Evolutionary conservation across 37 sponge, comb jelly and placozoan genomes (phyloP).

Genomic region (Corticium candelabrum): DNA sequence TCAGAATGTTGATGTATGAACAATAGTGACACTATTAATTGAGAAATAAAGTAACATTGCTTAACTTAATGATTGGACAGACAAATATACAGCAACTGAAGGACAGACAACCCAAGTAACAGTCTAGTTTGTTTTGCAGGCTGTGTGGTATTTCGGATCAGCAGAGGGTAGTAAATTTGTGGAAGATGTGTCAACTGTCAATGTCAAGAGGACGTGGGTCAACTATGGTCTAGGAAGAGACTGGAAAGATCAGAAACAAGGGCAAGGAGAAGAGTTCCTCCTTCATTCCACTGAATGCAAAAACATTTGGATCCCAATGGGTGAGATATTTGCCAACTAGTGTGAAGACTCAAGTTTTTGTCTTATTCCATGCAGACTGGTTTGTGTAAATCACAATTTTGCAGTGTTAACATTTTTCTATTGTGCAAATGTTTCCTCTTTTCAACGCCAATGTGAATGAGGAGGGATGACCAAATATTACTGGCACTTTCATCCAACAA

Average conservation of each 20-base stretch:
- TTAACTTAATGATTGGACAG: no score
- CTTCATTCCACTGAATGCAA: slow-evolving; percentile 76
- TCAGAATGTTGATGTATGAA: slow-evolving; percentile 32
- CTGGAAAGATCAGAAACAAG: slow-evolving; percentile 64
- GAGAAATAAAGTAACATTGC: no score
- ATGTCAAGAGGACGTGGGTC: slow-evolving; percentile 95
- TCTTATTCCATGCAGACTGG: background rate
- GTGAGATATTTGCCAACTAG: slow-evolving; percentile 92
- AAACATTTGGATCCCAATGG: slow-evolving; percentile 97
- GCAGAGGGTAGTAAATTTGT: slow-evolving; percentile 90
- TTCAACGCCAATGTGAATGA: background rate
- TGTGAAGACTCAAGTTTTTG: background rate
- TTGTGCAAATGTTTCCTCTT: background rate
- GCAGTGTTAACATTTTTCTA: background rate
- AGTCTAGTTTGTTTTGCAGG: background rate
- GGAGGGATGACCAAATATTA: no score
- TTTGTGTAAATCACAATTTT: no score
- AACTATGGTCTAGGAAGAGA: slow-evolving; percentile 75
- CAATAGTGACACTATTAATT: no score
- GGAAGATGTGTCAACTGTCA: slow-evolving; percentile 53
- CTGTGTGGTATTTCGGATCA: slow-evolving; percentile 83
- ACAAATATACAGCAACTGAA: no score
- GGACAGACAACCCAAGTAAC: no score
- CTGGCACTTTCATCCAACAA: no score
- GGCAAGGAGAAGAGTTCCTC: slow-evolving; percentile 79